Evolutionary conservation across 2,888 invertebrate genomes (phyloP), one percentile per base, ranked within the genome.

Genomic region (Dryococelus australis): DNA sequence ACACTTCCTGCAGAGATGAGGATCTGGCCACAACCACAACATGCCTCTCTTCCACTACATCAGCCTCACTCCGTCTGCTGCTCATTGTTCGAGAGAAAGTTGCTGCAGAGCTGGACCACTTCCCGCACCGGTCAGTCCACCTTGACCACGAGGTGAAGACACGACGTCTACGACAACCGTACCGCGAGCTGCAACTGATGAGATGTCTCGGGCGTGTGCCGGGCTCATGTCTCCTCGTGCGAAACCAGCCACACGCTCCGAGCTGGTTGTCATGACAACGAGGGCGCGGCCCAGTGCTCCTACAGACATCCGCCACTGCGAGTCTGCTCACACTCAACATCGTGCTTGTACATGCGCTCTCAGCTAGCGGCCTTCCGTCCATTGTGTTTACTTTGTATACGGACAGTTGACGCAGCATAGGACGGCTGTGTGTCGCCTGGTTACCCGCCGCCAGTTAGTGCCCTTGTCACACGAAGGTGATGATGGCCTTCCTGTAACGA

Each of bases 41-140:
- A 65, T 65, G n/a, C 1, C 65, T 16, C 65, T 65, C 16, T 65
- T 24, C 78, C 35, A n/a, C n/a, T n/a, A n/a, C n/a, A n/a, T n/a
- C n/a, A n/a, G n/a, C 84, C 84, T 47, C 85, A 53, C 85, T 43
- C 85, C 51, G 85, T 13, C 85, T 51, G 47, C 85, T n/a, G 47
- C 51, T 47, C 85, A 53, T 65, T 65, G 65, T 65, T 43, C 83
- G 83, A 3, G 51, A 43, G 84, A 16, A 27, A 43, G 43, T 24
- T 0, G 20, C 24, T 1, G 65, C 10, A 20, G 65, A 0, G 24
- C 65, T 24, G 65, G 65, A 65, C 65, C 16, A 65, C 65, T 65
- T 16, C 10, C n/a, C 65, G 24, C 65, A n/a, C 24, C 24, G 65
- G 65, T 65, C 65, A 65, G 65, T 24, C n/a, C 16, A 1, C 65